Base-by-base conservation (phyloP, 2,888 invertebrate genomes). In the Pteria penguin region DNA sequence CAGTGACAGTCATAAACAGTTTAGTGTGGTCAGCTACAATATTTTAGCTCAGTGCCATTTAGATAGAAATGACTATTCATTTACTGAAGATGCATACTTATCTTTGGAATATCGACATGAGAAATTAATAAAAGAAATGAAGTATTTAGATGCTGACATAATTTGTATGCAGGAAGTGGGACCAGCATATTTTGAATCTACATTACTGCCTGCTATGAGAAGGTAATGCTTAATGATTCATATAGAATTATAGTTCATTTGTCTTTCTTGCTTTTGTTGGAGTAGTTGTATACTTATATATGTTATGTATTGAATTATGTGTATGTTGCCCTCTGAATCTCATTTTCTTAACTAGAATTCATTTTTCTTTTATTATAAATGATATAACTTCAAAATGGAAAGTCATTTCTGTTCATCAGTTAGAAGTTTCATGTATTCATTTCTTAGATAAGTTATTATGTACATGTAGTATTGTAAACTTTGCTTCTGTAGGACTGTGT, bases 121-220 rank as follows among this genome's bases (percentile, higher is more conserved):
- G 22, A 83, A 87, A 57, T 67, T 91, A 32, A 81, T 91, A 80
- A 80, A 87, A 62, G 92, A 92, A 71, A 57, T 92, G 11, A 60
- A 82, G 32, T 88, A 86, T 62, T 76, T 91, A 31, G 87, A 90
- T 79, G 87, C 84, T 11, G 92, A 92, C 79, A 75, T 92, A n/a
- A 77, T 91, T n/a, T 92, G 92, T 80, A 65, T 91, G 74, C 92
- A 91, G 76, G 91, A 92, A 80, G 91, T 92, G 22, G 65, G 65
- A 36, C 67, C 72, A 57, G 14, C 18, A 32, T 75, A 70, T 58
- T 75, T 52, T 58, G 65, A 70, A 45, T n/a, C 55, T 26, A 33
- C 22, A 14, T 33, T 76, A 26, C 14, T 52, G 27, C 71, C 71
- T 22, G 66, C 61, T 11, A 72, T 76, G 72, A 57, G 60, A 61